A percentile compares a stretch with the other conserved stretches of the same genome.
Evolutionary conservation across 2,888 invertebrate genomes (phyloP).

Genomic region (Patella pellucida): DNA sequence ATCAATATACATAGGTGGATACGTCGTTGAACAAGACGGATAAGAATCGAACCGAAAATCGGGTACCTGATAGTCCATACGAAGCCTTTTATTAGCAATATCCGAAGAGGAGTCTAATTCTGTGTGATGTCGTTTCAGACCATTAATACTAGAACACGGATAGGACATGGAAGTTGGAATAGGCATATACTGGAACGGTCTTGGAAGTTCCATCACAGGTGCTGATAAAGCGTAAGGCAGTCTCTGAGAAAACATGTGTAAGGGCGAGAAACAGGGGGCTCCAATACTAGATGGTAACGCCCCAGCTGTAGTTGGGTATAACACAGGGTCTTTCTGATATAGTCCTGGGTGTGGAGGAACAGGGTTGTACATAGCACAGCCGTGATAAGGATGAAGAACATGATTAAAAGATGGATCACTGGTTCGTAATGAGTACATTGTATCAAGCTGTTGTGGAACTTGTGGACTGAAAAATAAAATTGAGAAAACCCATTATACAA

Average conservation of each 20-base stretch:
- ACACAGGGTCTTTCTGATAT: constrained; percentile 33
- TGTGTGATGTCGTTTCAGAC: constrained; percentile 27
- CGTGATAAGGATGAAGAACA: constrained; percentile 33
- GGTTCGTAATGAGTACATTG: constrained; percentile 21
- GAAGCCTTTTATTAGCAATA: constrained; percentile 31
- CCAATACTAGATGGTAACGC: constrained; percentile 22
- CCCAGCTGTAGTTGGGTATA: constrained; percentile 32
- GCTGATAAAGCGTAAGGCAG: constrained; percentile 21
- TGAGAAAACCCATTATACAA: too few relatives aligned
- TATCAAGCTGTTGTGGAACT: too few relatives aligned
- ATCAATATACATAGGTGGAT: constrained; percentile 19
- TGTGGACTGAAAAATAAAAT: too few relatives aligned
- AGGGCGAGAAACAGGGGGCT: constrained; percentile 26
- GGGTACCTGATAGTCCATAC: constrained; percentile 18
- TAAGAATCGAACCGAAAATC: constrained; percentile 19
- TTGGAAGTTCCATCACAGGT: constrained; percentile 32
- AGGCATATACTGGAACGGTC: constrained; percentile 23
- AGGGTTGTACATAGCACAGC: constrained; percentile 28
- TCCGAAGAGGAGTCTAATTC: constrained; percentile 36
- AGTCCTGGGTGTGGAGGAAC: constrained; percentile 17
- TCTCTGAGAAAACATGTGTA: constrained; percentile 30
- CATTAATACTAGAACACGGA: constrained; percentile 18
- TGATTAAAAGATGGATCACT: constrained; percentile 22
- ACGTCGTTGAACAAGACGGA: constrained; percentile 14
- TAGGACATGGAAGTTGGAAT: constrained; percentile 13